Evolutionary conservation across 2,113 vertebrate genomes (phyloP).

Genomic region (Oreochromis niloticus): DNA sequence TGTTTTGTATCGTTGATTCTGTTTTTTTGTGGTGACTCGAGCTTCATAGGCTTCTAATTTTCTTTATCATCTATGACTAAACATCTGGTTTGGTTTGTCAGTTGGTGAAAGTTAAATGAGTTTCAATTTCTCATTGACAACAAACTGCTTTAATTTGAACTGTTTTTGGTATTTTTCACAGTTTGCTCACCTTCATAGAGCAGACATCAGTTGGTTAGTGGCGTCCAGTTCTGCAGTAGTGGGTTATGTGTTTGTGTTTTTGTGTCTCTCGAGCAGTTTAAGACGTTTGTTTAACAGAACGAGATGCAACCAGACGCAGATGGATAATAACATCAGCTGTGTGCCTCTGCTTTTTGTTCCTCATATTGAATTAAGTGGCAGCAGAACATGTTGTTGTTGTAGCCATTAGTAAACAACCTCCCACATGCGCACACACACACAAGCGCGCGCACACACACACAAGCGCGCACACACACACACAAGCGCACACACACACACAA

Average conservation of each 20-base stretch:
- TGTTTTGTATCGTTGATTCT: background rate
- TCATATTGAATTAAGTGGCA: slow-evolving; percentile 51
- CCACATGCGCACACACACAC: background rate
- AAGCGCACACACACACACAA: accelerated
- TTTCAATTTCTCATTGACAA: background rate
- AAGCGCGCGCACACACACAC: background rate
- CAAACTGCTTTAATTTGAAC: background rate
- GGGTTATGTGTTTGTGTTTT: background rate
- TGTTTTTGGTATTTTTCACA: background rate
- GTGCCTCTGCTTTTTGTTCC: slow-evolving; percentile 24
- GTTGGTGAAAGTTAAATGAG: background rate
- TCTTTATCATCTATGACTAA: background rate
- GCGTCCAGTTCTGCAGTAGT: background rate
- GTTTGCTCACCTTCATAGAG: background rate
- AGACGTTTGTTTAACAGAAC: background rate
- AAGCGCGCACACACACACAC: accelerated
- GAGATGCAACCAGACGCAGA: background rate
- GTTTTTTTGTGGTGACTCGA: background rate
- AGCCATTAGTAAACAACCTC: slow-evolving; percentile 10
- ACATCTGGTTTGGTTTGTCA: background rate
- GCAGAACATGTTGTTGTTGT: slow-evolving; percentile 50
- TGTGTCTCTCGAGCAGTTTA: background rate
- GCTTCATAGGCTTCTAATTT: background rate
- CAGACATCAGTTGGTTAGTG: background rate
- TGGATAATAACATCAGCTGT: slow-evolving; percentile 2